Base-by-base conservation (phyloP, 2,888 invertebrate genomes). In the Synanthedon andrenaeformis region DNA sequence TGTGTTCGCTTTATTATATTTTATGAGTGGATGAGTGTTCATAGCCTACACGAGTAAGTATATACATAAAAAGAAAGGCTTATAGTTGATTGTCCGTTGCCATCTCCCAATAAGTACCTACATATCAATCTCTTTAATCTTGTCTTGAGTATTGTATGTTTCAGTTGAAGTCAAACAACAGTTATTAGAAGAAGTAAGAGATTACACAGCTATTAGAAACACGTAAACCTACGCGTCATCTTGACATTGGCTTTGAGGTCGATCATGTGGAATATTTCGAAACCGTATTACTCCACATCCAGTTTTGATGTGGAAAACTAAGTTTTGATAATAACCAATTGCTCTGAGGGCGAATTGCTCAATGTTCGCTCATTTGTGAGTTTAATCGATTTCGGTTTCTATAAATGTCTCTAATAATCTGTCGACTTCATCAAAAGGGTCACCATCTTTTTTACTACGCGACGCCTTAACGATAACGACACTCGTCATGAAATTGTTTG, bases 401-500 rank as follows among this genome's bases (percentile, higher is more conserved):
- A 54, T 54, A 56, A 56, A 56, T 52, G 56, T 54, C 51, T 12
- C 54, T 11, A 52, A 52, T 13, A 41, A n/a, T 12, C 51, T 23
- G 48, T n/a, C 17, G 12, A 28, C 51, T 49, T 53, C 53, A 55
- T 49, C 13, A 10, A 4, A 45, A 42, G 42, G 35, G 35, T 41
- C 42, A 41, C 19, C 49, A 11, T 49, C 49, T 8, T 10, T 23
- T 10, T 19, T 11, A 17, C 8, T 10, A 10, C 17, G 10, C 17
- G 19, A 17, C 45, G 14, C 23, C 5, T 49, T 19, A 49, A 17
- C 49, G 12, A n/a, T 19, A 49, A 17, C 49, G 12, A n/a, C 45
- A 14, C 35, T 35, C 54, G 54, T 53, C 41, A 60, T 60, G 60
- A 60, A 57, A 57, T 53, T 55, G 12, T 59, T 58, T 53, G 60